phyloP scores from a whole-genome alignment of 2,113 vertebrate species.

The Ardeotis arabs region DNA sequence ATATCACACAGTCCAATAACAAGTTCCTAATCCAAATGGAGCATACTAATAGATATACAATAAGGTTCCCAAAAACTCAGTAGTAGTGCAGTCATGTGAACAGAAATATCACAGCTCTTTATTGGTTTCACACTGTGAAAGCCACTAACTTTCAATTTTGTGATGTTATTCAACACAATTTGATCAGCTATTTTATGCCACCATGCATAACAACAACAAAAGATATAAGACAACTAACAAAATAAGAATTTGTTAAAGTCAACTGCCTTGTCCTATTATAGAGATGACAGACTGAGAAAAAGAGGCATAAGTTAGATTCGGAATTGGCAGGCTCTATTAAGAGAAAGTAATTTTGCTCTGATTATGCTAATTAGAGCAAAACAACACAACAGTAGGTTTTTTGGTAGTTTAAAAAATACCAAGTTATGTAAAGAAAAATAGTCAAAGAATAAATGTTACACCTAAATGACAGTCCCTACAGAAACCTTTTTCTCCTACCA shows the following conservation, averaged over 20 bases:
- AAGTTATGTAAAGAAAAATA: neutral
- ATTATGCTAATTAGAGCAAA: neutral
- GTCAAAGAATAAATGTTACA: neutral
- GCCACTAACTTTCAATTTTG: conserved; percentile 53
- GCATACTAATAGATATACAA: conserved; percentile 9
- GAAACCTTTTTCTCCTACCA: neutral
- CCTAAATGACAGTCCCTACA: neutral
- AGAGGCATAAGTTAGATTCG: neutral
- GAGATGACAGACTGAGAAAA: neutral
- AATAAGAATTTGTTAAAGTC: conserved; percentile 45
- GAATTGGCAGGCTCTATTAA: neutral
- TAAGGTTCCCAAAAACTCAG: conserved; percentile 34
- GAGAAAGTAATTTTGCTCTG: neutral
- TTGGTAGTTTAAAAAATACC: neutral
- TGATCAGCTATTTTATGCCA: conserved; percentile 22
- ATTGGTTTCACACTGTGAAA: conserved; percentile 59
- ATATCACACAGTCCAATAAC: conserved; percentile 5
- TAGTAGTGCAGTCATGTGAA: conserved; percentile 27
- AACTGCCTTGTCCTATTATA: neutral
- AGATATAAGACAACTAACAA: conserved; percentile 24
- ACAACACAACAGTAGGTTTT: neutral
- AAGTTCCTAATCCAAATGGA: conserved; percentile 7
- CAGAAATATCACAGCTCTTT: conserved; percentile 32
- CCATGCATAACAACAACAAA: neutral
- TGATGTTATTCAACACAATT: conserved; percentile 49